These are phyloP conservation scores for Apogon hyalosoma DNA, from an alignment of 2,797 vertebrate species.

Conservation along the genomic window DNA sequence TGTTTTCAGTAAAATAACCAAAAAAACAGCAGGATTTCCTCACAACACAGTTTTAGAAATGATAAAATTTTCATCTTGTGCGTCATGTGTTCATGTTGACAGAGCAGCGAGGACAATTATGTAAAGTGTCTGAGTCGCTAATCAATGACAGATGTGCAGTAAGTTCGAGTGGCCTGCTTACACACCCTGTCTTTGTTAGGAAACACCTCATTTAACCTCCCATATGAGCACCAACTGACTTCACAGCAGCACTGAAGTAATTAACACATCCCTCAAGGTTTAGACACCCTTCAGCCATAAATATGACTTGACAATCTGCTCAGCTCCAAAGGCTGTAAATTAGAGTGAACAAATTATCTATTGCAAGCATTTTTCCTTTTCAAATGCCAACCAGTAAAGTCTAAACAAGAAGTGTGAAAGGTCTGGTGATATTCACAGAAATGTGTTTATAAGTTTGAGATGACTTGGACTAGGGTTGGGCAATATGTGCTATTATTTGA, in stretches of 20 bases:
- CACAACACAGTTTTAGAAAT: slow-evolving; percentile 50
- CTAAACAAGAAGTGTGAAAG: slow-evolving; percentile 27
- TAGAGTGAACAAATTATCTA: slow-evolving; percentile 25
- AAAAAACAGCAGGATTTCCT: slow-evolving; percentile 48
- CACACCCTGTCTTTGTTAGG: slow-evolving; percentile 52
- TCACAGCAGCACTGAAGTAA: slow-evolving; percentile 58
- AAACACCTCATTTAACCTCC: slow-evolving; percentile 64
- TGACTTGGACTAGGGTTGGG: neutral
- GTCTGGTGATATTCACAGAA: slow-evolving; percentile 5
- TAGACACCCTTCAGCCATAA: slow-evolving; percentile 46
- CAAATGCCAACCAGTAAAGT: slow-evolving; percentile 20
- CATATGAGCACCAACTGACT: slow-evolving; percentile 45
- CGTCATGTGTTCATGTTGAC: slow-evolving; percentile 35
- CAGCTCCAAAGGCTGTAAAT: slow-evolving; percentile 36
- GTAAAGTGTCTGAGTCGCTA: slow-evolving; percentile 60
- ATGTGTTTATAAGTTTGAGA: slow-evolving; percentile 2
- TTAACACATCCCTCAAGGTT: slow-evolving; percentile 52
- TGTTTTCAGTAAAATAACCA: slow-evolving; percentile 56
- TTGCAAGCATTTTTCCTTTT: slow-evolving; percentile 14
- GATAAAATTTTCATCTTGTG: slow-evolving; percentile 55
- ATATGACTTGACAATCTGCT: slow-evolving; percentile 44
- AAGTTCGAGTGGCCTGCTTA: slow-evolving; percentile 38
- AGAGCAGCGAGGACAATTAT: slow-evolving; percentile 44
- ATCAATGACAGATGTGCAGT: slow-evolving; percentile 75
- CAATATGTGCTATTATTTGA: neutral